A percentile compares a stretch with the other conserved stretches of the same genome.
phyloP scores from a whole-genome alignment of 2,797 vertebrate species.

The Darevskia mixta region DNA sequence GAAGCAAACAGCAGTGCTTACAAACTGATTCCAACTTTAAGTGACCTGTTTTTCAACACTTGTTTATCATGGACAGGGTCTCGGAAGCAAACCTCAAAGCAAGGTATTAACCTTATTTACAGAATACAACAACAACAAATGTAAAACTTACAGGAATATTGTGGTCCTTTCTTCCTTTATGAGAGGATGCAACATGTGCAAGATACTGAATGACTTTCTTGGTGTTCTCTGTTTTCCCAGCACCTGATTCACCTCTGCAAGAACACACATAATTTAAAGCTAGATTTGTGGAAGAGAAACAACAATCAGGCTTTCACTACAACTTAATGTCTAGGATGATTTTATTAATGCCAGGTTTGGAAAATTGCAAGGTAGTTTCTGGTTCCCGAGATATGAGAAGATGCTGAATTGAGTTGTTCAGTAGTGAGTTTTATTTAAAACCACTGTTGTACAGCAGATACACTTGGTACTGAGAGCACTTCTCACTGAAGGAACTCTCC shows the following conservation, averaged over 20 bases:
- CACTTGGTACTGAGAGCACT: not conserved
- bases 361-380: not conserved
- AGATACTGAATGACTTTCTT: conserved; percentile 99
- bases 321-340: not conserved
- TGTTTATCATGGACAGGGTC: not conserved
- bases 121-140: not conserved
- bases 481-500: not conserved
- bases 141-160: conserved; percentile 93
- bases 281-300: conserved; percentile 21
- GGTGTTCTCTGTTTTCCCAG: conserved; percentile 98
- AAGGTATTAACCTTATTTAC: not conserved
- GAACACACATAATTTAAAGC: conserved; percentile 60
- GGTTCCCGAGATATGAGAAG: conserved; percentile 1
- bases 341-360: not conserved
- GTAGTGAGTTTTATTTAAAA: not conserved
- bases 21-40: not conserved
- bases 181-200: conserved; percentile 97
- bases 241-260: conserved; percentile 96
- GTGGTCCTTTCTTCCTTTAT: conserved; percentile 98
- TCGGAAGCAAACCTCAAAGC: not conserved
- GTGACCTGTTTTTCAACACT: not conserved
- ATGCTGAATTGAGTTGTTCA: not conserved
- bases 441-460: not conserved
- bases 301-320: not conserved
- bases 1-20: not conserved